A percentile compares a stretch with the other conserved stretches of the same genome.
Evolutionary conservation across 1,140 invertebrate genomes (phyloP).

Genomic region (Polypedilum pembai): DNA sequence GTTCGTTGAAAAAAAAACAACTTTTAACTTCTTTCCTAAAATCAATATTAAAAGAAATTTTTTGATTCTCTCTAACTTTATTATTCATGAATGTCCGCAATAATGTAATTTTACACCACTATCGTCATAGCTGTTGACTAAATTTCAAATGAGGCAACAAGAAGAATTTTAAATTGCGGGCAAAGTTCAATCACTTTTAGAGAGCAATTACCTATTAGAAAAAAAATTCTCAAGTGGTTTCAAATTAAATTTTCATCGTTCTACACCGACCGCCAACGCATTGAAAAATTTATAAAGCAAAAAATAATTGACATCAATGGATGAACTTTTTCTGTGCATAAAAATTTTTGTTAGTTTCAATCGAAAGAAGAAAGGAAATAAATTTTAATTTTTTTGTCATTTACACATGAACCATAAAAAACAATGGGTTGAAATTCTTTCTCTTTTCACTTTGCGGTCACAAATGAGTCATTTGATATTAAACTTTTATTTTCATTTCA

Average conservation of each 20-base stretch:
- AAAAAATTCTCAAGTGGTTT: not conserved
- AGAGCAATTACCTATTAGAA: not conserved
- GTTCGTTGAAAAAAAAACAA: too few species aligned
- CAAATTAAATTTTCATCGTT: constrained; percentile 22
- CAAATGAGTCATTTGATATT: not conserved
- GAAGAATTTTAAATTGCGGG: not conserved
- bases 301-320: not conserved
- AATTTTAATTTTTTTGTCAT: not conserved
- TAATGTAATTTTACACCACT: too few species aligned
- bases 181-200: constrained; percentile 22
- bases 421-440: not conserved
- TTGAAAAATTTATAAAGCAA: not conserved
- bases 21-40: too few species aligned
- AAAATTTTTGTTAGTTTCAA: too few species aligned
- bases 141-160: not conserved
- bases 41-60: too few species aligned
- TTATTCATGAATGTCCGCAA: too few species aligned
- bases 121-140: too few species aligned
- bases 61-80: too few species aligned
- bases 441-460: not conserved
- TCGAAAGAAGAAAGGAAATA: too few species aligned
- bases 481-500: not conserved
- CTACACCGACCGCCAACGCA: not conserved
- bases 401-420: not conserved
- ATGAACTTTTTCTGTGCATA: too few species aligned